Conservation (phyloP, 2,888 invertebrate genomes). For the Anaspis maculata region DNA sequence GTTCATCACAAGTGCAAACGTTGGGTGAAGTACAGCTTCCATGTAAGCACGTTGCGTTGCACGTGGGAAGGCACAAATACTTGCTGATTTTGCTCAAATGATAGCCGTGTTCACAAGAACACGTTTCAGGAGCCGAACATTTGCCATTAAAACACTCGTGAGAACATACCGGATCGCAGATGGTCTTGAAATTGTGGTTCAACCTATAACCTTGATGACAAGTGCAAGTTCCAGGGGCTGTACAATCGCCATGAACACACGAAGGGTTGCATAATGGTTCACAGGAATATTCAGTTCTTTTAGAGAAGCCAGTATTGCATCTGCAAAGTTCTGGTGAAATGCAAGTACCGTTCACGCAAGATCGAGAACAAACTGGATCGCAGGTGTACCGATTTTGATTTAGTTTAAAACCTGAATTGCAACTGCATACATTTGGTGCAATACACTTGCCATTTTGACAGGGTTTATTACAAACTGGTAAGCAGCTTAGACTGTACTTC, state of each 20-base stretch:
- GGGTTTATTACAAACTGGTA: conserved; percentile 2
- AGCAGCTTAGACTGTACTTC: too few species aligned
- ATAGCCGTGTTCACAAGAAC: conserved; percentile 16
- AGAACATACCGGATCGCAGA: conserved; percentile 2
- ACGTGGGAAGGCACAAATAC: conserved; percentile 20
- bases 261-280: background rate
- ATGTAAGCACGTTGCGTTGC: too few species aligned
- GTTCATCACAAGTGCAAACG: too few species aligned
- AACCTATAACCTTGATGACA: conserved; percentile 21
- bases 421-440: conserved; percentile 15
- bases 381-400: background rate
- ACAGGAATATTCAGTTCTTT: too few species aligned
- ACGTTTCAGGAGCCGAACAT: conserved; percentile 1
- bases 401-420: conserved; percentile 2
- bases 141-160: background rate
- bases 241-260: conserved; percentile 21
- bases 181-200: too few species aligned
- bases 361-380: conserved; percentile 22
- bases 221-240: conserved; percentile 35
- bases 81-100: conserved; percentile 16
- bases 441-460: conserved; percentile 17
- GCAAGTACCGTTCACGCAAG: conserved; percentile 36
- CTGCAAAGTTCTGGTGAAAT: conserved; percentile 35
- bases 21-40: too few species aligned
- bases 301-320: conserved; percentile 24